Base-by-base conservation (phyloP, 2,888 invertebrate species). In the Drosophila barbarae region DNA sequence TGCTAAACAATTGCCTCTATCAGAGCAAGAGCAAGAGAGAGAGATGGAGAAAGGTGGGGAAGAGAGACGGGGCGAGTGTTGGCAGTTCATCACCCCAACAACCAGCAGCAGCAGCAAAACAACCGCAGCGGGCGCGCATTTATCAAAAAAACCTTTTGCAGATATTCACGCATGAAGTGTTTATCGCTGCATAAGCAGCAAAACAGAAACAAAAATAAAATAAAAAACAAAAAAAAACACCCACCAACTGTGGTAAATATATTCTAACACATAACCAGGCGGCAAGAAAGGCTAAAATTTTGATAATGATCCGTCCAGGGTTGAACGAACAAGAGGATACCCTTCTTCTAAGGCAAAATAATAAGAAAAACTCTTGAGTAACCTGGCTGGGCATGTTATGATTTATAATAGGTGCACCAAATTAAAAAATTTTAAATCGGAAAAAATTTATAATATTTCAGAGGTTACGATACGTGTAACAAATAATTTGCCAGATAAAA, bases 151-250 rank as follows among this genome's bases (percentile, higher is more conserved):
- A 61, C 73, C 69, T 71, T 81, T 82, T 73, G 72, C 84, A 77
- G 84, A 85, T 85, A 84, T 84, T 81, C 84, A 81, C 81, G 84
- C 78, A 83, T 85, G 85, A 86, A 79, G 84, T 85, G 84, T 83
- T 84, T 84, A 84, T 84, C 84, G 83, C 73, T 68, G 68, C 64
- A 74, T 61, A 71, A 77, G 77, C 72, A 71, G 46, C 65, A n/a
- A 50, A 58, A 42, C 52, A 18, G 18, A 56, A 50, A 18, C 15
- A 70, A 39, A 46, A 51, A 23, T 26, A 26, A 49, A 42, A 36
- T 18, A 39, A 46, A 18, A 18, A 73, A 73, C 83, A n/a, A n/a
- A n/a, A 73, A 57, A 73, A 71, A 73, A 73, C 83, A 84, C 75
- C 76, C 84, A 82, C 82, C 63, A 66, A 77, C 58, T 69, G 77